These are phyloP conservation scores for Chalcis sispes DNA, from an alignment of 2,888 invertebrate species.

Conservation along the genomic window DNA sequence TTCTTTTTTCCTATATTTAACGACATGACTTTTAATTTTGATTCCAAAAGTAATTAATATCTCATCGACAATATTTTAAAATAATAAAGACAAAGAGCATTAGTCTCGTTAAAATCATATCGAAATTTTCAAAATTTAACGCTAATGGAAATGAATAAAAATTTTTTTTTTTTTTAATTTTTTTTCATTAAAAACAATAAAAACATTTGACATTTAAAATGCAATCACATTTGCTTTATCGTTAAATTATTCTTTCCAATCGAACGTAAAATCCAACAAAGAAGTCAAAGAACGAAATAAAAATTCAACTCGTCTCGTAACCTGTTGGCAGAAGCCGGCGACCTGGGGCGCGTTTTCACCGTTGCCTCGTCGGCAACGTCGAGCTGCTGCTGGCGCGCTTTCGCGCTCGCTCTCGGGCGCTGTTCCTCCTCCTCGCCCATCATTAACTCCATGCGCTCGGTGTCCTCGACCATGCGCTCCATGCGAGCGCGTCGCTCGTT, in stretches of 20 bases:
- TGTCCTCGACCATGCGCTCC: slow-evolving; percentile 72
- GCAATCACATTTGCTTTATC: too few species aligned
- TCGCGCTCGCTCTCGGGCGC: slow-evolving; percentile 21
- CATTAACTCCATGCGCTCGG: slow-evolving; percentile 65
- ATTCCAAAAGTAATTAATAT: slow-evolving; percentile 4
- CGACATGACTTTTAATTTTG: not conserved
- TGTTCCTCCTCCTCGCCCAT: slow-evolving; percentile 21
- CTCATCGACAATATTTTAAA: slow-evolving; percentile 1
- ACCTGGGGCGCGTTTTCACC: slow-evolving; percentile 16
- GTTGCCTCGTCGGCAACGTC: slow-evolving; percentile 26
- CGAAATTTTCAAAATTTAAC: not conserved
- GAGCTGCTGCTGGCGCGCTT: slow-evolving; percentile 13
- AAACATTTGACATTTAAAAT: not conserved
- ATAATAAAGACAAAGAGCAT: not conserved
- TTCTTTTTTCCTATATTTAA: slow-evolving; percentile 20
- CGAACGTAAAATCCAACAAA: too few species aligned
- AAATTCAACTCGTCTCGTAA: slow-evolving; percentile 5
- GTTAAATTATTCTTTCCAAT: too few species aligned
- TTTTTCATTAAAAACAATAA: not conserved
- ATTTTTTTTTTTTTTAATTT: too few species aligned
- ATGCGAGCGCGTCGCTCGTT: slow-evolving; percentile 68
- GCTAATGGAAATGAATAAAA: not conserved
- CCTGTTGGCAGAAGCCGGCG: slow-evolving; percentile 50
- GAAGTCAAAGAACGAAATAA: not conserved
- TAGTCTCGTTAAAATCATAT: too few species aligned